Evolutionary conservation across 2,113 vertebrate species (phyloP), one percentile per base, ranked within the genome.

Genomic region (Polypterus senegalus): DNA sequence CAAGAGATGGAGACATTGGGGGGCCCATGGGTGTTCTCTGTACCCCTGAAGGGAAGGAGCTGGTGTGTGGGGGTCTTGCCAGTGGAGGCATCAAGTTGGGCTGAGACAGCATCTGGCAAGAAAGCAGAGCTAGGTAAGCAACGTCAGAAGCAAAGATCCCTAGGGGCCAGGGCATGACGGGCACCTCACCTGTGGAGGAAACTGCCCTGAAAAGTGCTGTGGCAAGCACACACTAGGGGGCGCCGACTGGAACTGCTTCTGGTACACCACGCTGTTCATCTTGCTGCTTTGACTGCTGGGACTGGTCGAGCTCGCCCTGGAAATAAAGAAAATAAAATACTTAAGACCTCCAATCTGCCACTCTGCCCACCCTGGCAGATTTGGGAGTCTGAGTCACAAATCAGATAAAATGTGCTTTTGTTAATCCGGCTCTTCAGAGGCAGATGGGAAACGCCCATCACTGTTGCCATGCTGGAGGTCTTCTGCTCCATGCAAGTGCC

Each of bases 231-330:
- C 91, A 62, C 75, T 78, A 9, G 87, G 82, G 2, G 93, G 84
- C 68, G 86, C 86, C 47, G 91, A 85, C 74, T 89, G 93, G 73
- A 97, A 97, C 76, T 94, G 96, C 82, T 98, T 98, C 88, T 97
- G 96, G 86, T 98, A 98, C 46, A 98, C 81, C 79, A 97, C 86
- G 81, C 90, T 95, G 87, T 92, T 98, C 80, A 97, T 92, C 81
- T 98, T 98, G 82, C 91, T 92, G 74, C 92, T 91, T 78, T 98
- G 96, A 81, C 86, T 94, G 74, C 90, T 97, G 5, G 96, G 96
- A 77, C 94, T 97, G n/a, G 93, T 94, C 70, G 96, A 97, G 77
- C 89, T 92, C 53, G 90, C 92, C 84, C 94, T 97, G 71, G 58
- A 74, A 47, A 54, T 5, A 57, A 8, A 7, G 11, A 11, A 7